A percentile compares a stretch with the other conserved stretches of the same genome.
These are phyloP conservation scores for Archivesica marissinica DNA, from an alignment of 1,140 invertebrate genomes.

Conservation along the genomic window DNA sequence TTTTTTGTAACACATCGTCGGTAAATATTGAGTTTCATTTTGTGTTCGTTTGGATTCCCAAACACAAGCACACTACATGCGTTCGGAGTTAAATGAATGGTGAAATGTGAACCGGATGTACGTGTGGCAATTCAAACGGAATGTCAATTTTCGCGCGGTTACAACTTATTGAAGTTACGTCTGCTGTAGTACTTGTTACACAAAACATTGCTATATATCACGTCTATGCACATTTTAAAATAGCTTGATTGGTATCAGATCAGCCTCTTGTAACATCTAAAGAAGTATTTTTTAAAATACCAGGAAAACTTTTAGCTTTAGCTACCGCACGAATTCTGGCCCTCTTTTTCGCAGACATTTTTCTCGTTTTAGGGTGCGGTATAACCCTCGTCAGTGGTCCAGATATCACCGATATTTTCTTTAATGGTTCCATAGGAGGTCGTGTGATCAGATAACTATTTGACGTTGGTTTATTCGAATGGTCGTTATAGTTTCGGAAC, in stretches of 20 bases:
- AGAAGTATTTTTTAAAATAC: constrained; percentile 35
- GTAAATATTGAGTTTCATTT: too few species aligned
- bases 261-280: constrained; percentile 1
- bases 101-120: too few species aligned
- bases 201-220: neutral
- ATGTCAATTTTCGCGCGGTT: too few species aligned
- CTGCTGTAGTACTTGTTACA: too few species aligned
- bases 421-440: neutral
- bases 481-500: neutral
- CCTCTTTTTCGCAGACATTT: neutral
- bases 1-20: too few species aligned
- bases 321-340: constrained; percentile 14
- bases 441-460: neutral
- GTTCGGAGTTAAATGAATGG: too few species aligned
- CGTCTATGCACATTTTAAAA: neutral
- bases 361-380: constrained; percentile 30
- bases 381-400: constrained; percentile 14
- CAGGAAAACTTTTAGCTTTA: constrained; percentile 44
- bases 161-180: too few species aligned
- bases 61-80: too few species aligned
- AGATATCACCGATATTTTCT: neutral
- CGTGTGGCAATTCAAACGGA: too few species aligned
- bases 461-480: neutral
- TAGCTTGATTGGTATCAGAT: neutral
- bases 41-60: too few species aligned